Percentiles rank a stretch among this genome's conserved stretches.
Conservation (phyloP, 2,113 vertebrate species). For the Morone saxatilis region DNA sequence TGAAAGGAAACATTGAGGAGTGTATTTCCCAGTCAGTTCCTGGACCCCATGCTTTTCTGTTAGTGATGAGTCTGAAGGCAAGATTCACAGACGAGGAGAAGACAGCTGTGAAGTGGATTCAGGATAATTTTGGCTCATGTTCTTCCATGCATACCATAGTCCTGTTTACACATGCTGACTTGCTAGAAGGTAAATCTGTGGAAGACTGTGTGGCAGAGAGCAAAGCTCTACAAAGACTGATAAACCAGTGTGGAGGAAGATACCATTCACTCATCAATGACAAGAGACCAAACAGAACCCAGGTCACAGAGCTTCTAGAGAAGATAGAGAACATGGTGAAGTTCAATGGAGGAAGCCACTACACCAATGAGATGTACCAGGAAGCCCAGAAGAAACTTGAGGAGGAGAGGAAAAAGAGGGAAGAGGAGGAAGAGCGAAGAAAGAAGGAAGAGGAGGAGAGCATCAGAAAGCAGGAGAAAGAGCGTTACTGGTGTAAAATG, state of each 20-base stretch:
- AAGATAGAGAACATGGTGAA: constrained; percentile 47
- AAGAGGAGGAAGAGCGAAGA: not conserved
- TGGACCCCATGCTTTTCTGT: constrained; percentile 69
- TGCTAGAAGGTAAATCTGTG: constrained; percentile 19
- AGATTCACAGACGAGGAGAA: constrained; percentile 58
- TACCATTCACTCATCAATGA: constrained; percentile 60
- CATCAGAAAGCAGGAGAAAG: not conserved
- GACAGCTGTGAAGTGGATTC: constrained; percentile 48
- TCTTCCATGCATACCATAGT: constrained; percentile 51
- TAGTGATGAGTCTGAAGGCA: constrained; percentile 58
- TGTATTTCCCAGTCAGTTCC: constrained; percentile 62
- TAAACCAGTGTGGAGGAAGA: constrained; percentile 34
- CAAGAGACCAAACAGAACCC: not conserved
- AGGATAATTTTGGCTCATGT: constrained; percentile 58
- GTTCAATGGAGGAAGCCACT: constrained; percentile 46
- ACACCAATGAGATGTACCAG: constrained; percentile 57
- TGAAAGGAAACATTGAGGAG: constrained; percentile 22
- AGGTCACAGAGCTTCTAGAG: constrained; percentile 52
- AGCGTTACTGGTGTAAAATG: not conserved
- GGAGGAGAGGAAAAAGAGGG: not conserved
- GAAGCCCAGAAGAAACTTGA: constrained; percentile 22
- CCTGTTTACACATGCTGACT: constrained; percentile 72
- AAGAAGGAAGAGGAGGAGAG: not conserved
- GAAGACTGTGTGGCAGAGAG: constrained; percentile 14
- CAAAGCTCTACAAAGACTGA: not conserved